phyloP scores from a whole-genome alignment of 2,113 vertebrate genomes.

The Suncus etruscus region DNA sequence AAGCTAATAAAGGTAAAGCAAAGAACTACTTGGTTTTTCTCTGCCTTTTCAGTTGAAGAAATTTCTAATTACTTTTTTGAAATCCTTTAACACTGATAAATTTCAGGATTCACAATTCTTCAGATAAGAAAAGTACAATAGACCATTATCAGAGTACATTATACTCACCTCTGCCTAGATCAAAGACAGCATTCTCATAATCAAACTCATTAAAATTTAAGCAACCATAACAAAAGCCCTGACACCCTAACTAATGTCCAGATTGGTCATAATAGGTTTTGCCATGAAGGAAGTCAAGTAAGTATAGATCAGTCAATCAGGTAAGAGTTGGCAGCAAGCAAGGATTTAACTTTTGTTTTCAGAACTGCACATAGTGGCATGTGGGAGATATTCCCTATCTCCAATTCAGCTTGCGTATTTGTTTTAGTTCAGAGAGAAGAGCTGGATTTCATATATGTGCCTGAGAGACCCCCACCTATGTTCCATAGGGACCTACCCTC shows the following conservation, averaged over 20 bases:
- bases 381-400: background rate
- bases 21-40: background rate
- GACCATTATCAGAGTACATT: too few species aligned
- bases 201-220: constrained; percentile 33
- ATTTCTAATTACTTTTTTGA: background rate
- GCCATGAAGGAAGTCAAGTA: background rate
- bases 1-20: background rate
- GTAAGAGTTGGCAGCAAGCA: background rate
- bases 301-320: background rate
- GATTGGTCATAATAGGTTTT: background rate
- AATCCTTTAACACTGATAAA: background rate
- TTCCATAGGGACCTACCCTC: background rate
- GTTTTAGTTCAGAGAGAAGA: background rate
- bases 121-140: background rate
- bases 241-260: background rate
- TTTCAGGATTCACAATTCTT: constrained; percentile 4
- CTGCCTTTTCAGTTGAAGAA: background rate
- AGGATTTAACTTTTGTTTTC: background rate
- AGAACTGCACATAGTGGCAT: background rate
- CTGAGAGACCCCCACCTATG: background rate
- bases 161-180: background rate
- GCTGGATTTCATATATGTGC: background rate
- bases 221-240: constrained; percentile 4
- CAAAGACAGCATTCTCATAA: background rate
- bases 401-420: background rate